Evolutionary conservation across 2,113 vertebrate genomes (phyloP).

Genomic region (Lagopus leucura): DNA sequence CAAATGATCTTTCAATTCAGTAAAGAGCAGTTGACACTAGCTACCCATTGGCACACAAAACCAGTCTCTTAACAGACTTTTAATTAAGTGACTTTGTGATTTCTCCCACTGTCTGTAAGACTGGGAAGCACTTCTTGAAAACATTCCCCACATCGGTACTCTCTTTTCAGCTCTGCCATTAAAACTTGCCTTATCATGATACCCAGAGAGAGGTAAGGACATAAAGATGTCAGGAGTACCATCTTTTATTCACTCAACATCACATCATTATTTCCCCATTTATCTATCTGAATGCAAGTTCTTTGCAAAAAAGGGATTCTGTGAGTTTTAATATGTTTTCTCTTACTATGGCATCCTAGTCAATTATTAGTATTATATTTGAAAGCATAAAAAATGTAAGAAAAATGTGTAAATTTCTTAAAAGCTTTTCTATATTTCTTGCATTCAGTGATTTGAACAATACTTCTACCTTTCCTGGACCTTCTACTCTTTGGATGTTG

Average conservation of each 20-base stretch:
- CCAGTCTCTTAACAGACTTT: background rate
- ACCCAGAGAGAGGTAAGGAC: background rate
- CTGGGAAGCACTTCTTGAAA: background rate
- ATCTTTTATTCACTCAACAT: background rate
- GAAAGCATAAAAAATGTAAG: background rate
- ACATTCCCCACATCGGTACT: background rate
- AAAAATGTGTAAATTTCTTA: background rate
- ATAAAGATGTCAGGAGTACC: background rate
- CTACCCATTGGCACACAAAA: background rate
- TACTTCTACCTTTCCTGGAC: constrained; percentile 9
- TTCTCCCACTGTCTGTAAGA: background rate
- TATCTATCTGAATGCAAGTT: background rate
- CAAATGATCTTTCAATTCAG: constrained; percentile 16
- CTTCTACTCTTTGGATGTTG: constrained; percentile 35
- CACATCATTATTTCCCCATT: background rate
- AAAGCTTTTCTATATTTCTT: background rate
- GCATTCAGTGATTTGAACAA: background rate
- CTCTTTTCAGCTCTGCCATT: background rate
- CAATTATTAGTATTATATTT: background rate
- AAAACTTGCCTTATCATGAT: background rate
- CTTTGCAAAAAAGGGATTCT: background rate
- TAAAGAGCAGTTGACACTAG: background rate
- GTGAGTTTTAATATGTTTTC: background rate
- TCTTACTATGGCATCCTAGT: background rate
- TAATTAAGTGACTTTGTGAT: background rate